A percentile compares a stretch with the other conserved stretches of the same genome.
phyloP scores from a whole-genome alignment of 2,888 invertebrate species.

The Pycnomerus fuliginosus region DNA sequence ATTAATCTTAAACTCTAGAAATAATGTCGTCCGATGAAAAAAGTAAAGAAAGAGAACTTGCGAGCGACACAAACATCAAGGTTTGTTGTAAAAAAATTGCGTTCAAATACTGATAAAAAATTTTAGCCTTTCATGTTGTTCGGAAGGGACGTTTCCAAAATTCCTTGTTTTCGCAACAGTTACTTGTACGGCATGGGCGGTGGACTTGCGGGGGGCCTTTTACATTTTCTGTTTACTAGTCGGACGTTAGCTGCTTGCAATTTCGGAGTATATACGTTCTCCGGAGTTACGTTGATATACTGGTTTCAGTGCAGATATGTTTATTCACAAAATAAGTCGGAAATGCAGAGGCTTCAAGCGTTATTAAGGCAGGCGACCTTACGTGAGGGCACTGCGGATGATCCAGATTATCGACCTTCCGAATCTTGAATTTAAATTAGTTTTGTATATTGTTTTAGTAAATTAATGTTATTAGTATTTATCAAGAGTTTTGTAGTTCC shows the following conservation, averaged over 20 bases:
- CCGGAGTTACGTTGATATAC: conserved; percentile 64
- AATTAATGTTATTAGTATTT: too few species aligned
- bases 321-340: conserved; percentile 66
- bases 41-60: too few species aligned
- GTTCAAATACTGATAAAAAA: too few species aligned
- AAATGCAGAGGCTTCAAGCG: conserved; percentile 62
- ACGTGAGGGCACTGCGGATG: conserved; percentile 61
- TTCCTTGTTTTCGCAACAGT: conserved; percentile 79
- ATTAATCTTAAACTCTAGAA: too few species aligned
- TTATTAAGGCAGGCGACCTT: conserved; percentile 62
- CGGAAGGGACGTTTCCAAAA: conserved; percentile 70
- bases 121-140: conserved; percentile 63
- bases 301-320: conserved; percentile 72
- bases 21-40: too few species aligned
- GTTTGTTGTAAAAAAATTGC: too few species aligned
- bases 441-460: too few species aligned
- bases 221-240: conserved; percentile 74
- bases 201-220: conserved; percentile 67
- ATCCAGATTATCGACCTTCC: too few species aligned
- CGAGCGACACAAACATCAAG: too few species aligned
- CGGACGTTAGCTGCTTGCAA: conserved; percentile 63
- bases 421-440: too few species aligned
- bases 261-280: conserved; percentile 66
- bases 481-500: too few species aligned
- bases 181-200: conserved; percentile 72